A percentile compares a stretch with the other conserved stretches of the same genome.
These are phyloP conservation scores for Clusia tigrina DNA, from an alignment of 2,888 invertebrate species.

Conservation along the genomic window DNA sequence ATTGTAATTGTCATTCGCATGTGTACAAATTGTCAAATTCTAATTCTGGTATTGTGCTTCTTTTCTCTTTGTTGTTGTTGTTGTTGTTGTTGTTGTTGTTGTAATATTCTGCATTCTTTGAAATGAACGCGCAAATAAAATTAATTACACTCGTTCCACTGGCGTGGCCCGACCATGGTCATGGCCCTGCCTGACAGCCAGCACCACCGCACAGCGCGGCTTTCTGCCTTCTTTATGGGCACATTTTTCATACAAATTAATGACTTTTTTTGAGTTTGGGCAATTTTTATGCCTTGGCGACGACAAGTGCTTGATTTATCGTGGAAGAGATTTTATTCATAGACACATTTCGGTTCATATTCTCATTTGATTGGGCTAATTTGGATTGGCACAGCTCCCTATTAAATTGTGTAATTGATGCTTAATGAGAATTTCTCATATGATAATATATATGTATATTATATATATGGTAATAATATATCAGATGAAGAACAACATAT, in stretches of 20 bases:
- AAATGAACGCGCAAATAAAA: not conserved
- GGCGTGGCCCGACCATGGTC: no score
- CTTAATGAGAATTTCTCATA: no score
- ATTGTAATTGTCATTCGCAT: not conserved
- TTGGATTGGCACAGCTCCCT: no score
- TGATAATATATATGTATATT: no score
- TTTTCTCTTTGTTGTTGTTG: not conserved
- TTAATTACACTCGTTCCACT: no score
- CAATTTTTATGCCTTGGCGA: not conserved
- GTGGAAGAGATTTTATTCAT: not conserved
- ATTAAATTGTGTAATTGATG: no score
- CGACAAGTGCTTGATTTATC: not conserved
- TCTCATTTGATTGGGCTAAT: no score
- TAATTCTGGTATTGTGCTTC: not conserved
- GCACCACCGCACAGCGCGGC: no score
- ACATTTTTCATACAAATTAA: slow-evolving; percentile 6
- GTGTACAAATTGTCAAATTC: not conserved
- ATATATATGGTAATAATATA: no score
- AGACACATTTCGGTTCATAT: no score
- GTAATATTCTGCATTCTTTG: not conserved
- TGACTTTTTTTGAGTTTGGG: not conserved
- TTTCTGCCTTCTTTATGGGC: not conserved
- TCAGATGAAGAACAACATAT: no score
- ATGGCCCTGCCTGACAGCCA: no score
- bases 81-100: slow-evolving; percentile 1